Conservation (phyloP, 2,797 vertebrate species). For the Echiichthys vipera region DNA sequence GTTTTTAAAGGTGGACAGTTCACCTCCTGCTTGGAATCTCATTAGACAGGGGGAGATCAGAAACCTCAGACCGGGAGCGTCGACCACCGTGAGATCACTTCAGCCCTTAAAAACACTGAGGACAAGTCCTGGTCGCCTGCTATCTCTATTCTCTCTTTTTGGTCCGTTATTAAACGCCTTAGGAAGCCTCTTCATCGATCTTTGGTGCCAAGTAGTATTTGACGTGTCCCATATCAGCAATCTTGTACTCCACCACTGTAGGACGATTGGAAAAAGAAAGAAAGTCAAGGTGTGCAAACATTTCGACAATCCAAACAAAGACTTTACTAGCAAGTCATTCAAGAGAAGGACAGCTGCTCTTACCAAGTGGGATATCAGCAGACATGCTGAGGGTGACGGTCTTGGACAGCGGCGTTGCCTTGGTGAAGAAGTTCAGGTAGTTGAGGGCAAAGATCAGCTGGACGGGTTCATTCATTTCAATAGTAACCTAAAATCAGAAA, state of each 20-base stretch:
- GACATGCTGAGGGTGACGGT: slow-evolving; percentile 98
- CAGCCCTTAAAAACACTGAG: slow-evolving; percentile 27
- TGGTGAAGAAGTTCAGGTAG: slow-evolving; percentile 99
- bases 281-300: rapidly evolving
- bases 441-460: slow-evolving; percentile 97
- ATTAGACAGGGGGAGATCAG: slow-evolving; percentile 16
- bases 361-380: slow-evolving; percentile 96
- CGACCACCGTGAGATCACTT: slow-evolving; percentile 1
- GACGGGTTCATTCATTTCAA: slow-evolving; percentile 98
- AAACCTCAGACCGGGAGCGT: slow-evolving; percentile 9
- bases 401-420: slow-evolving; percentile 95
- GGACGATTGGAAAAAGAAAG: neutral
- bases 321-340: rapidly evolving
- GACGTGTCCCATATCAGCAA: slow-evolving; percentile 95
- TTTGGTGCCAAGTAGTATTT: slow-evolving; percentile 97
- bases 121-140: slow-evolving; percentile 30
- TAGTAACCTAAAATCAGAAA: slow-evolving; percentile 86
- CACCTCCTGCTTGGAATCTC: slow-evolving; percentile 18
- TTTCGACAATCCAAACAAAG: neutral
- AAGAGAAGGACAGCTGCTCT: slow-evolving; percentile 18
- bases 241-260: slow-evolving; percentile 96
- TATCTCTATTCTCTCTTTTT: slow-evolving; percentile 37
- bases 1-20: slow-evolving; percentile 9
- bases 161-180: slow-evolving; percentile 28
- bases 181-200: slow-evolving; percentile 92